Conservation (phyloP, 92 coral and sea anemone genomes). For the Nematostella vectensis region DNA sequence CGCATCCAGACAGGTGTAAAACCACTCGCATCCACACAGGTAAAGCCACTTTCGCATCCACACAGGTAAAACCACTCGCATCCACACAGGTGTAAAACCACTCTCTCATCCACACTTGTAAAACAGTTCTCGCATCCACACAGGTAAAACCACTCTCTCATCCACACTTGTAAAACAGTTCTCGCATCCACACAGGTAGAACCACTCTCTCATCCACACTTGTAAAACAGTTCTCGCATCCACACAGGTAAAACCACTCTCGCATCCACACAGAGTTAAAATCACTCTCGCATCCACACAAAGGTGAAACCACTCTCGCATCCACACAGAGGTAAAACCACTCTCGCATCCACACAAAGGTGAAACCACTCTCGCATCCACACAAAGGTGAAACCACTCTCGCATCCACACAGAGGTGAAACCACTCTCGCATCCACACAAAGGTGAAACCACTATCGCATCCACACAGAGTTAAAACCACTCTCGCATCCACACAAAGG, state of each 20-base stretch:
- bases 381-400: background rate
- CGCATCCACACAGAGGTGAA: too few relatives aligned
- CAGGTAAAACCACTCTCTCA: constrained; percentile 68
- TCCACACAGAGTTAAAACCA: constrained; percentile 7
- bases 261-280: constrained; percentile 75
- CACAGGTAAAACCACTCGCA: background rate
- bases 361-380: constrained; percentile 7
- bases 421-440: too few relatives aligned
- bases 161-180: constrained; percentile 50
- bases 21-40: constrained; percentile 59
- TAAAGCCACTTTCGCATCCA: constrained; percentile 3
- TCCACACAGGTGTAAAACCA: background rate
- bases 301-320: background rate
- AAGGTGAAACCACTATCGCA: too few relatives aligned
- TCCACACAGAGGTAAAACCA: background rate
- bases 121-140: background rate
- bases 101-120: background rate
- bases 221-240: constrained; percentile 74
- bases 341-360: constrained; percentile 2
- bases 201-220: constrained; percentile 2
- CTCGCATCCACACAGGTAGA: background rate
- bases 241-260: constrained; percentile 51
- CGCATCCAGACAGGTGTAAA: background rate
- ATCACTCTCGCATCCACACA: background rate
- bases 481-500: constrained; percentile 1